phyloP scores from a whole-genome alignment of 2,888 invertebrate species.

The Orthosia incerta region DNA sequence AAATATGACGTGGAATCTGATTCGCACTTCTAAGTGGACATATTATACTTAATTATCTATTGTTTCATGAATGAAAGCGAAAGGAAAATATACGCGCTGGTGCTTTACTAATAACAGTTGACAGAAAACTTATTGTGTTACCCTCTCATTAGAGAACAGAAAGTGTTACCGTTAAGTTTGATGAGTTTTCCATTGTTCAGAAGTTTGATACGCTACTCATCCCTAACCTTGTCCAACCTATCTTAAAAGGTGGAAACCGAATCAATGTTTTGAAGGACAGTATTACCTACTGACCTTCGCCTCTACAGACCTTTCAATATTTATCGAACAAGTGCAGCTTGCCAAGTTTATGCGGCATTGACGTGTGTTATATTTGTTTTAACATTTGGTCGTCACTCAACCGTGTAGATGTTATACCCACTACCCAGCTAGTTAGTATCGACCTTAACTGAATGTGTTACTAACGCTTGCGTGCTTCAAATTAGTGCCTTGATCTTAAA shows the following conservation, averaged over 20 bases:
- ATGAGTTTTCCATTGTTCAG: background rate
- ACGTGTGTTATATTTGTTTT: constrained; percentile 65
- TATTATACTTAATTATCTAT: constrained; percentile 52
- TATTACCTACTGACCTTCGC: constrained; percentile 48
- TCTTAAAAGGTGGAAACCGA: constrained; percentile 4
- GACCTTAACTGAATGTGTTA: constrained; percentile 57
- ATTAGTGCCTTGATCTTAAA: constrained; percentile 69
- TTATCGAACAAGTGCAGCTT: constrained; percentile 60
- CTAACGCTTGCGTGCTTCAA: constrained; percentile 59
- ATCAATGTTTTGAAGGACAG: constrained; percentile 28
- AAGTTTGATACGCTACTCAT: background rate
- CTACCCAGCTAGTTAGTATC: constrained; percentile 43
- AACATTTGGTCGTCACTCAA: constrained; percentile 59
- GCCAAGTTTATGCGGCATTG: constrained; percentile 71
- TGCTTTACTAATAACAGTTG: constrained; percentile 9
- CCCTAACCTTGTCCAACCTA: background rate
- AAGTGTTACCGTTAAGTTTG: constrained; percentile 1
- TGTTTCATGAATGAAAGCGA: constrained; percentile 60
- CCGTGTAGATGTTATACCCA: constrained; percentile 36
- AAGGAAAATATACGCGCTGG: constrained; percentile 27
- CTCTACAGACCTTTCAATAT: constrained; percentile 58
- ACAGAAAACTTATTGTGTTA: background rate
- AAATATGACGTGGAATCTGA: constrained; percentile 71
- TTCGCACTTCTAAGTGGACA: constrained; percentile 66
- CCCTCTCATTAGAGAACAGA: too few relatives aligned